Base-by-base conservation (phyloP, 2,113 vertebrate genomes). In the Mastomys coucha region DNA sequence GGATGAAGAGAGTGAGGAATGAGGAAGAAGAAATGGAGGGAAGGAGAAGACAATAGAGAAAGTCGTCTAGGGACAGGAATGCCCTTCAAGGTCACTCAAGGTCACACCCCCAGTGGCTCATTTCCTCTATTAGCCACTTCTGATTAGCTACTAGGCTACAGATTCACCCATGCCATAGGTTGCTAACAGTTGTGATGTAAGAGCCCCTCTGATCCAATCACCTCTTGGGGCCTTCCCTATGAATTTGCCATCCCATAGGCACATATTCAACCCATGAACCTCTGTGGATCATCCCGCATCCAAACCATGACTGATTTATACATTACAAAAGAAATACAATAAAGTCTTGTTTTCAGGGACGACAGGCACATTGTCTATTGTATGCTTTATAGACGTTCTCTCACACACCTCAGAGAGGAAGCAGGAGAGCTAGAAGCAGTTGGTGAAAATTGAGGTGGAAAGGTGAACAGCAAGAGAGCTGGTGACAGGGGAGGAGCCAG, bases 341-440 rank as follows among this genome's bases (percentile, higher is more conserved):
- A 51, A 76, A 20, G 7, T 51, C 45, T 90, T 75, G 8, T 75
- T 92, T 95, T 72, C 56, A 76, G 42, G 1, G 9, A 89, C 31
- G 65, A 39, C 67, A 69, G 67, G 7, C 16, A 49, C 42, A 6
- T 93, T 93, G 87, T 87, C 4, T 22, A 26, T 53, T 70, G 80
- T 67, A 36, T 77, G 19, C 51, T 92, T 94, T 77, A 39, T 19
- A 82, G 81, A 60, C 70, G 81, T 65, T 28, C 22, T 88, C 33
- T 92, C 91, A 42, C 51, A 89, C 72, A 91, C n/a, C 36, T 67
- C n/a, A 73, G 93, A 82, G 88, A 91, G 88, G 33, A 42, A 70
- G 31, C 36, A 90, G 45, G 58, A 91, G 77, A 94, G 53, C 39
- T n/a, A 72, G 82, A 72, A 80, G 78, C 67, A 91, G 72, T 49